A percentile compares a stretch with the other conserved stretches of the same genome.
Evolutionary conservation across 2,888 invertebrate species (phyloP).

Genomic region (Pachydiplax longipennis): DNA sequence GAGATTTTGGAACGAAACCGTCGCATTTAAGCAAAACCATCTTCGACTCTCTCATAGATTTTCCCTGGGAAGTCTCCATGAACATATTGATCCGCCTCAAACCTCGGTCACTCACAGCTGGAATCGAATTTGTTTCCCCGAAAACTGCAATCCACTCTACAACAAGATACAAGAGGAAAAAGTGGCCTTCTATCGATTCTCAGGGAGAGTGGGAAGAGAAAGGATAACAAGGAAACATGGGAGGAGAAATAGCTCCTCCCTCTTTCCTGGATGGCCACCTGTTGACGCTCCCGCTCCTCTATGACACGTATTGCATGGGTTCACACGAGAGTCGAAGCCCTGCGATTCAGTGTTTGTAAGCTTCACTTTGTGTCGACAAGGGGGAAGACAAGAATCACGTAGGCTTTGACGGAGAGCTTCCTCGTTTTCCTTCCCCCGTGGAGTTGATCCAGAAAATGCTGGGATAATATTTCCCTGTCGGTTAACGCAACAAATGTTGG

Average conservation of each 20-base stretch:
- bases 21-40: too few relatives aligned
- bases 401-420: neutral
- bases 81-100: neutral
- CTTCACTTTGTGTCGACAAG: neutral
- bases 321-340: neutral
- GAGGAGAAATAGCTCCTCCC: neutral
- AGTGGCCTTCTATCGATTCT: neutral
- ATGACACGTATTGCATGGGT: neutral
- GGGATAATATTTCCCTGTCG: too few relatives aligned
- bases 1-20: too few relatives aligned
- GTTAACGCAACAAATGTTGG: too few relatives aligned
- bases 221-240: neutral
- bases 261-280: neutral
- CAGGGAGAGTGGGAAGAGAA: neutral
- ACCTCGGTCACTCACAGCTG: neutral
- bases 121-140: neutral
- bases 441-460: too few relatives aligned
- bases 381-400: neutral
- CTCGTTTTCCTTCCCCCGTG: neutral
- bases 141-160: neutral
- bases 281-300: neutral
- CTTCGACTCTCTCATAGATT: too few relatives aligned
- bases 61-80: too few relatives aligned
- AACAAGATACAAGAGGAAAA: neutral
- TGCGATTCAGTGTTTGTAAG: neutral